Base-by-base conservation (phyloP, 1,140 invertebrate species). In the Ganaspis sp. region DNA sequence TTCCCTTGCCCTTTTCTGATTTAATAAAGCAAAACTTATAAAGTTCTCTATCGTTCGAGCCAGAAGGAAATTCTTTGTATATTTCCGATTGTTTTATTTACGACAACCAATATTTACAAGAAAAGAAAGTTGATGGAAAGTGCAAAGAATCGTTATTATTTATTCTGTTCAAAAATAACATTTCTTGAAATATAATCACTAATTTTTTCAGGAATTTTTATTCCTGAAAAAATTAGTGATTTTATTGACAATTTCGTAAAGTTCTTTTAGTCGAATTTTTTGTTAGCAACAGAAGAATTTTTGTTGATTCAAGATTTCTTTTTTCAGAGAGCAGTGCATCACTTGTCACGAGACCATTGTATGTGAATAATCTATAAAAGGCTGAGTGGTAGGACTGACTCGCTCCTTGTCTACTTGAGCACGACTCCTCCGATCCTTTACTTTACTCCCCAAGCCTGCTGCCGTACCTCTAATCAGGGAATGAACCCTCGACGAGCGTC, bases 321-420 rank as follows among this genome's bases (percentile, higher is more conserved):
- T 64, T 64, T 29, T 64, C 5, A 12, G 26, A n/a, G 6, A 64
- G 58, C 23, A 64, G 58, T 64, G 54, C 72, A 73, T 45, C 82
- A 88, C 85, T 89, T 87, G 86, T 89, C 86, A 85, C 81, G 77
- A 84, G 77, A 78, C 83, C 81, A 87, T 87, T 87, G 84, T 90
- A 89, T 87, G 88, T 89, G 88, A 91, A 91, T 89, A 91, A 90
- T 90, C 87, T 90, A 89, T 89, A 90, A 90, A 90, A 90, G 87
- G 86, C 87, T 88, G 86, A 89, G 86, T 85, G 84, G 82, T 83
- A 86, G 85, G 83, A 87, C 86, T 85, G 87, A 88, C 88, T 86
- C 87, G 88, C 87, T 87, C 87, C 90, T 87, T 89, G 89, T 91
- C 90, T 90, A 91, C 90, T 91, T 91, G 89, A 91, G 88, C 89